Percentiles rank a stretch among this genome's conserved stretches.
Evolutionary conservation across 92 coral and sea anemone genomes (phyloP).

Genomic region (Porites cylindrica): DNA sequence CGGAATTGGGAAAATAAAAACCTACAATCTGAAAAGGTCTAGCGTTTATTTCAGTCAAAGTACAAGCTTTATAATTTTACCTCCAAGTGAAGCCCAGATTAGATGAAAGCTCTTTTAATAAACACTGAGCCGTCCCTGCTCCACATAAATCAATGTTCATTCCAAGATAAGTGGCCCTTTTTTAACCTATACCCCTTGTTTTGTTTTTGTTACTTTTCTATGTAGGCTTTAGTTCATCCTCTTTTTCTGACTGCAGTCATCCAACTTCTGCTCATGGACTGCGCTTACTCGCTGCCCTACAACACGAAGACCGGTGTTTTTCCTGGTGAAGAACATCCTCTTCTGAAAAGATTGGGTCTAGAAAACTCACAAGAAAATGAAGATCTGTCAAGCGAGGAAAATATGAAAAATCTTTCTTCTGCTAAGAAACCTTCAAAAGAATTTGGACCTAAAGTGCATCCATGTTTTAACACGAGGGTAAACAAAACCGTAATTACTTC

Average conservation of each 20-base stretch:
- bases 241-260: neutral
- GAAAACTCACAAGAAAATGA: neutral
- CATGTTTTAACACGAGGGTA: constrained; percentile 25
- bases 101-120: too few relatives aligned
- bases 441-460: constrained; percentile 1
- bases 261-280: neutral
- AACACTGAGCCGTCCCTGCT: too few relatives aligned
- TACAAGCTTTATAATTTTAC: too few relatives aligned
- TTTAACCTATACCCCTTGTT: neutral
- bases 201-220: neutral
- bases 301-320: neutral
- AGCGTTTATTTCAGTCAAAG: too few relatives aligned
- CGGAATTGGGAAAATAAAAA: too few relatives aligned
- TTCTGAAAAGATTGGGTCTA: neutral
- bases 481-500: constrained; percentile 31
- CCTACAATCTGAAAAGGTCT: too few relatives aligned
- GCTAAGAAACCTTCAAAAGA: neutral
- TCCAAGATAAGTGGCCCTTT: neutral
- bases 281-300: neutral
- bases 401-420: neutral
- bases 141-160: too few relatives aligned
- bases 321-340: neutral
- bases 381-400: neutral
- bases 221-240: constrained; percentile 4
- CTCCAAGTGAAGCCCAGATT: too few relatives aligned